phyloP scores from a whole-genome alignment of 2,888 invertebrate genomes.

The Apodemia duryi region DNA sequence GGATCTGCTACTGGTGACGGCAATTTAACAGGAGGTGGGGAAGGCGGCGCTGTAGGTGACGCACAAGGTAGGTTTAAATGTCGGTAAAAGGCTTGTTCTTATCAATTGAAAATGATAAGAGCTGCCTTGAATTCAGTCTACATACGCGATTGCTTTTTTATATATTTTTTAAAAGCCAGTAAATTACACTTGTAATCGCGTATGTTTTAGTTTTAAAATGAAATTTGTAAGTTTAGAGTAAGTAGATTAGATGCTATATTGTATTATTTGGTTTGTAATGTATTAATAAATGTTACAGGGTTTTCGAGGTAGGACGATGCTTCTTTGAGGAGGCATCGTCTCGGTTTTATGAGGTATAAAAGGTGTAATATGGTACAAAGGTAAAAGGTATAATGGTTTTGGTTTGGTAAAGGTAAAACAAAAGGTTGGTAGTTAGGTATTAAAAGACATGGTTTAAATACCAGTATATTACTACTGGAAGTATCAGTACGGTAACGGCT shows the following conservation, averaged over 20 bases:
- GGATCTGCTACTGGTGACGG: conserved; percentile 74
- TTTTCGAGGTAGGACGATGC: conserved; percentile 19
- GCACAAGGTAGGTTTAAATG: conserved; percentile 77
- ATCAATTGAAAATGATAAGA: conserved; percentile 25
- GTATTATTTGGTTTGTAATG: conserved; percentile 28
- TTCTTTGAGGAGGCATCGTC: conserved; percentile 22
- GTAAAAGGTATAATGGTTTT: conserved; percentile 19
- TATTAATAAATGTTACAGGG: conserved; percentile 33
- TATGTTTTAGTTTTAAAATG: conserved; percentile 49
- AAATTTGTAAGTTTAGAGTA: conserved; percentile 64
- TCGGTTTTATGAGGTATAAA: conserved; percentile 17
- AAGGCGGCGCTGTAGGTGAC: conserved; percentile 77
- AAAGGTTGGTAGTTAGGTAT: background rate
- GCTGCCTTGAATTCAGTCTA: conserved; percentile 25
- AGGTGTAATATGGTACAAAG: conserved; percentile 17
- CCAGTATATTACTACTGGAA: background rate
- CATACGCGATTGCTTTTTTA: conserved; percentile 34
- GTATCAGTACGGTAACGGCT: background rate
- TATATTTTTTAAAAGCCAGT: background rate
- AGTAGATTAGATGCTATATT: conserved; percentile 27
- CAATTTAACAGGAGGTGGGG: conserved; percentile 69
- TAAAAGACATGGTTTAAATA: background rate
- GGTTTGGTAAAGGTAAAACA: conserved; percentile 8
- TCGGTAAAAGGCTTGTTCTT: conserved; percentile 31
- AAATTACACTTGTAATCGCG: conserved; percentile 33